Conservation (phyloP, 2,888 invertebrate species). For the Trilocha varians region DNA sequence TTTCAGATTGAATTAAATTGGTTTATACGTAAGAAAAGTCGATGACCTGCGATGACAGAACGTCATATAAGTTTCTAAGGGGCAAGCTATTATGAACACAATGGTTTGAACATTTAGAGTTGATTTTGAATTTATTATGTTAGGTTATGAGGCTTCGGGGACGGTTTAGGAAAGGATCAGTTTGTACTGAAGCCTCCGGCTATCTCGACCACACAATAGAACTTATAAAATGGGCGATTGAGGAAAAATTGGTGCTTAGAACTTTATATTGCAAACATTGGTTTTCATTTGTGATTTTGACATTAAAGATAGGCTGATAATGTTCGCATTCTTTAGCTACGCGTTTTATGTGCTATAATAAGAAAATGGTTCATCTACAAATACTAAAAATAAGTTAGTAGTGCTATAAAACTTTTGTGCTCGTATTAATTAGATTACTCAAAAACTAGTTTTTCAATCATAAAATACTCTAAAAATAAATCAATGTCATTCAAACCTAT, state of each 20-base stretch:
- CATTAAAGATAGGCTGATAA: too few relatives aligned
- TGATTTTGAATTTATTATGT: slow-evolving; percentile 31
- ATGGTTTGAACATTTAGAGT: slow-evolving; percentile 35
- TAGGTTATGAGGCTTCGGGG: slow-evolving; percentile 34
- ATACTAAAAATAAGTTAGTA: too few relatives aligned
- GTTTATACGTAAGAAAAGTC: slow-evolving; percentile 36
- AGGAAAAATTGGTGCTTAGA: slow-evolving; percentile 51
- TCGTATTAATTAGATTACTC: too few relatives aligned
- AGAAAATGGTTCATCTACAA: too few relatives aligned
- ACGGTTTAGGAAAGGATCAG: slow-evolving; percentile 59
- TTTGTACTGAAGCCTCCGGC: slow-evolving; percentile 54
- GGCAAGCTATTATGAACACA: slow-evolving; percentile 45
- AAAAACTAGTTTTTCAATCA: too few relatives aligned
- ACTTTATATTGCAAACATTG: slow-evolving; percentile 24
- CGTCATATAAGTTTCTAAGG: slow-evolving; percentile 55
- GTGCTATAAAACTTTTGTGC: too few relatives aligned
- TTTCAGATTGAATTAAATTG: slow-evolving; percentile 18
- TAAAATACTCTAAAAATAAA: too few relatives aligned
- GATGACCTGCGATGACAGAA: slow-evolving; percentile 42
- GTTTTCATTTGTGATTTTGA: slow-evolving; percentile 13
- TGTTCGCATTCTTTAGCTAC: too few relatives aligned
- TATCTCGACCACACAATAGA: slow-evolving; percentile 60
- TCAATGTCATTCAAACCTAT: too few relatives aligned
- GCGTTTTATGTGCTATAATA: too few relatives aligned
- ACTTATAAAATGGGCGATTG: slow-evolving; percentile 63